Evolutionary conservation across 2,888 invertebrate genomes (phyloP).

Genomic region (Nymphalis polychloros): DNA sequence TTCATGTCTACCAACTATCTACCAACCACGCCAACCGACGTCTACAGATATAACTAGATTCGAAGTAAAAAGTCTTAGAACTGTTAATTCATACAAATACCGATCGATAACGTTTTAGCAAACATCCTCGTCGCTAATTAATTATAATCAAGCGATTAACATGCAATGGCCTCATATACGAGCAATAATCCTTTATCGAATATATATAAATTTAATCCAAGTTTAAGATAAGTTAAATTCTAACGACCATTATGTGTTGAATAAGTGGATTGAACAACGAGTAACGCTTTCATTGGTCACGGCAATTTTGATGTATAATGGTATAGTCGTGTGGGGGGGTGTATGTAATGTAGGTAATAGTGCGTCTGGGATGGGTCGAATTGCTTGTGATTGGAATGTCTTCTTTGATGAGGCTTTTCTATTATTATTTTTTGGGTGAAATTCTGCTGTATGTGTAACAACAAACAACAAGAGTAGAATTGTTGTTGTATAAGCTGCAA

Average conservation of each 20-base stretch:
- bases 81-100: no score
- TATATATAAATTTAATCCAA: conserved; percentile 26
- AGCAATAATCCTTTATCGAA: conserved; percentile 24
- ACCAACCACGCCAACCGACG: no score
- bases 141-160: conserved; percentile 5
- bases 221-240: conserved; percentile 27
- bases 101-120: not conserved
- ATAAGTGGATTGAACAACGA: conserved; percentile 12
- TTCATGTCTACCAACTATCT: no score
- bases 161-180: conserved; percentile 13
- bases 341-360: not conserved
- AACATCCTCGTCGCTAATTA: not conserved
- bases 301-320: not conserved
- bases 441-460: not conserved
- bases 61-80: no score
- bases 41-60: no score
- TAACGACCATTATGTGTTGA: conserved; percentile 21
- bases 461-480: no score
- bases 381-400: not conserved
- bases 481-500: no score
- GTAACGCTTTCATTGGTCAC: conserved; percentile 19
- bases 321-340: not conserved
- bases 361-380: not conserved
- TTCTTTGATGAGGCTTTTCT: no score
- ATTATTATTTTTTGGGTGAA: not conserved